Conservation (phyloP, 2,113 vertebrate genomes). For the Oxyruncus cristatus region DNA sequence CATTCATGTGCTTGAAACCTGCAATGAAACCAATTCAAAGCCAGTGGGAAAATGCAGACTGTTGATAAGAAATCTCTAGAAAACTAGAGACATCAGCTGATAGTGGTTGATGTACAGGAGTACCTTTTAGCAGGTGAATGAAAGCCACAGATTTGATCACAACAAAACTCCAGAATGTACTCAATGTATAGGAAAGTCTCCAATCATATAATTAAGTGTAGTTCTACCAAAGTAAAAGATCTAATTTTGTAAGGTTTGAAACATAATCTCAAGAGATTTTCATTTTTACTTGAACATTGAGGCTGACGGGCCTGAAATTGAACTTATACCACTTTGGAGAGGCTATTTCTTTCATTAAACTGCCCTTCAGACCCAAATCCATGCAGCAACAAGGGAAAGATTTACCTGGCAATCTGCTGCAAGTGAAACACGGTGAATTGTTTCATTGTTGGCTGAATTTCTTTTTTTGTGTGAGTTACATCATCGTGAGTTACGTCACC, state of each 20-base stretch:
- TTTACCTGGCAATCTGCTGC: neutral
- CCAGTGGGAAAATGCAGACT: neutral
- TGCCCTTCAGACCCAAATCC: neutral
- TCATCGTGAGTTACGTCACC: neutral
- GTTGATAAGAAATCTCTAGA: slow-evolving; percentile 17
- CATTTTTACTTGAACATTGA: neutral
- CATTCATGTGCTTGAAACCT: neutral
- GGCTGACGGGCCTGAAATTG: neutral
- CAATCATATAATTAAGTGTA: neutral
- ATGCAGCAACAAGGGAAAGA: neutral
- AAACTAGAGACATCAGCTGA: neutral
- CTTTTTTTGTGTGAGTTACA: neutral
- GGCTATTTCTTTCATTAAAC: slow-evolving; percentile 11
- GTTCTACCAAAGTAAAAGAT: neutral
- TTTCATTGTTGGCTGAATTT: neutral
- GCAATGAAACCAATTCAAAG: neutral
- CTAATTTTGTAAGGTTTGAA: neutral
- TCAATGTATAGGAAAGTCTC: neutral
- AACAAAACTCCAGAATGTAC: neutral
- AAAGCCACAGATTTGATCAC: neutral
- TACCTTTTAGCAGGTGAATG: neutral
- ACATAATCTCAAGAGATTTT: neutral
- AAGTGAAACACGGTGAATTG: neutral
- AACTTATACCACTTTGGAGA: neutral
- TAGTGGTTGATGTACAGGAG: neutral